A percentile compares a stretch with the other conserved stretches of the same genome.
Conservation (phyloP, 2,888 invertebrate species). For the Drosophila diplacantha region DNA sequence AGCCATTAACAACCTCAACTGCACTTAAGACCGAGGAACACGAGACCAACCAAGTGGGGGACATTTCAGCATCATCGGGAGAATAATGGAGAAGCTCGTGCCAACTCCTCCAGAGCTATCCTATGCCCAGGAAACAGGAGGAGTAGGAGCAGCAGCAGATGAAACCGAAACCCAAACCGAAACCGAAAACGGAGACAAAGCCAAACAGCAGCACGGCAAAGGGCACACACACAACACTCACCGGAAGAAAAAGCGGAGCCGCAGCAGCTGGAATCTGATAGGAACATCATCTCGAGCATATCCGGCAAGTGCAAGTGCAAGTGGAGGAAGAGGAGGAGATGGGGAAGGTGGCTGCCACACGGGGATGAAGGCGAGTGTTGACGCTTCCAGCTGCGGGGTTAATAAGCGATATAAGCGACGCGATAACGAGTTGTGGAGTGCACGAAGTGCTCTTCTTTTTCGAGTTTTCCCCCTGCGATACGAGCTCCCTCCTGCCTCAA, state of each 20-base stretch:
- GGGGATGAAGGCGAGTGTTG: conserved; percentile 54
- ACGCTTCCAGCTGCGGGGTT: conserved; percentile 50
- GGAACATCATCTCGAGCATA: conserved; percentile 68
- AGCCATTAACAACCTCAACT: conserved; percentile 45
- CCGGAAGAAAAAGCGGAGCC: conserved; percentile 64
- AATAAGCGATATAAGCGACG: conserved; percentile 68
- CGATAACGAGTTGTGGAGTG: conserved; percentile 69
- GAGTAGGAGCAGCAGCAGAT: conserved; percentile 23
- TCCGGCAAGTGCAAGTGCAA: conserved; percentile 53
- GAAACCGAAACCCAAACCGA: conserved; percentile 58
- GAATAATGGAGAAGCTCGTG: conserved; percentile 47
- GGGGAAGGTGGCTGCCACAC: conserved; percentile 8
- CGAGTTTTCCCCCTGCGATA: conserved; percentile 6
- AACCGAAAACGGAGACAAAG: conserved; percentile 28
- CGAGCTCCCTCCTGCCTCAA: conserved; percentile 1
- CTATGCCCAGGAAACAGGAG: background rate
- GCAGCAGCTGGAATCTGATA: conserved; percentile 71
- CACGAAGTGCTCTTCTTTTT: conserved; percentile 18
- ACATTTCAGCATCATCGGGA: conserved; percentile 19
- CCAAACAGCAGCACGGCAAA: conserved; percentile 15
- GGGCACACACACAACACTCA: conserved; percentile 16
- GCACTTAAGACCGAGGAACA: conserved; percentile 41
- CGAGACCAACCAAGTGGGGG: conserved; percentile 41
- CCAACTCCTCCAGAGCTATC: conserved; percentile 24
- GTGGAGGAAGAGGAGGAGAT: conserved; percentile 8